These are phyloP conservation scores for Scaptodrosophila lebanonensis DNA, from an alignment of 1,140 invertebrate genomes.

Conservation along the genomic window DNA sequence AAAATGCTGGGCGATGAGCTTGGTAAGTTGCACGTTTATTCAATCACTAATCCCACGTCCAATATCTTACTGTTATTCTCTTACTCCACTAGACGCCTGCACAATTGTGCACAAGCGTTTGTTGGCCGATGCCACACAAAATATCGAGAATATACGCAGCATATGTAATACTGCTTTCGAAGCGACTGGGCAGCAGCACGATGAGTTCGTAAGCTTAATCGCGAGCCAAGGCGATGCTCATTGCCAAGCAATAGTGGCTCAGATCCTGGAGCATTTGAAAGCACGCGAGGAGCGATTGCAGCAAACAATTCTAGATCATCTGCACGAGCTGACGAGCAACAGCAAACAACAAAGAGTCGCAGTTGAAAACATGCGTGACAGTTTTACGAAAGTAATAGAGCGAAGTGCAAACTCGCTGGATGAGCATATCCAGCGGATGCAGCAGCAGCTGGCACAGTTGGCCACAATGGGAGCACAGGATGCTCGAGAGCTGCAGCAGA, in stretches of 20 bases:
- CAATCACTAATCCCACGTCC: not conserved
- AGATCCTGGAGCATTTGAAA: constrained; percentile 49
- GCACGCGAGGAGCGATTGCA: constrained; percentile 33
- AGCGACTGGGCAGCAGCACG: constrained; percentile 27
- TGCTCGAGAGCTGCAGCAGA: constrained; percentile 37
- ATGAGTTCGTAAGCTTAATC: constrained; percentile 26
- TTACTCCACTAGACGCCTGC: constrained; percentile 43
- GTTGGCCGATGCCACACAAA: constrained; percentile 37
- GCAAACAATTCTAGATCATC: constrained; percentile 38
- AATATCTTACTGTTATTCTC: not conserved
- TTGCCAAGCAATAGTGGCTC: constrained; percentile 17
- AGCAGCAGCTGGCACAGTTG: constrained; percentile 33
- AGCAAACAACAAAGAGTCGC: constrained; percentile 45
- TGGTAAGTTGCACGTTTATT: constrained; percentile 14
- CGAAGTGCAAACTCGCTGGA: constrained; percentile 23
- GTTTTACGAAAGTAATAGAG: constrained; percentile 39
- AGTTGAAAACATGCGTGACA: constrained; percentile 47
- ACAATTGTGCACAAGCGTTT: constrained; percentile 42
- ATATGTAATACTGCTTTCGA: constrained; percentile 21
- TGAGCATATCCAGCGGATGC: constrained; percentile 36
- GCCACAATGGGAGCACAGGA: constrained; percentile 30
- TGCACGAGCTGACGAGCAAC: constrained; percentile 40
- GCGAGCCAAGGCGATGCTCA: constrained; percentile 31
- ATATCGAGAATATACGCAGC: constrained; percentile 36
- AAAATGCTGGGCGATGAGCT: constrained; percentile 48